Evolutionary conservation across 2,113 vertebrate genomes (phyloP), one percentile per base, ranked within the genome.

Genomic region (Colinus virginianus): DNA sequence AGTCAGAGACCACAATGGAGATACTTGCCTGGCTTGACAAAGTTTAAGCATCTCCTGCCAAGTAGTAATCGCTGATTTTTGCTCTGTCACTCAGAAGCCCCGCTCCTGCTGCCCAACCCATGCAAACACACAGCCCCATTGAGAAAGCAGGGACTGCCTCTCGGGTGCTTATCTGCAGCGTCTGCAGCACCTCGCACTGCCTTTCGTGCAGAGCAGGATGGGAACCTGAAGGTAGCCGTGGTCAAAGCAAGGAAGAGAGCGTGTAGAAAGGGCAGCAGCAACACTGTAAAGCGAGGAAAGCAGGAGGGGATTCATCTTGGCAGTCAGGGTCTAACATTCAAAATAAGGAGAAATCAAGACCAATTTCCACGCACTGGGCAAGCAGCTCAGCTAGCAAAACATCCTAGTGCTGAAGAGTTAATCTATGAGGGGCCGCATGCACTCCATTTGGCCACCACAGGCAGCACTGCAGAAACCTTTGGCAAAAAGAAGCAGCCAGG

Each of bases 1-100:
- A 97, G 88, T 93, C 93, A 95, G 74, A 91, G 64, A 88, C 96
- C 94, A 92, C 89, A 88, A 78, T 74, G 90, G 80, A 84, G 78
- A 92, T 68, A n/a, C 90, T 95, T 88, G 85, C 94, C 70, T 85
- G 34, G 79, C 89, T 68, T 88, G 79, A 95, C 75, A 78, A 55
- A 78, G 93, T 93, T 76, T 68, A 53, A 61, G 19, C 55, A 53
- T 69, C 78, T 93, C 78, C 90, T 63, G 88, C 90, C 95, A 95
- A 93, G 56, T 5, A 69, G 64, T 77, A 92, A 94, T 80, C 20
- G 21, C 86, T 84, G 61, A 90, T 69, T 91, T 76, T 78, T 89
- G 90, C 86, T 85, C 87, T 84, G 86, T 96, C 91, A 82, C 74
- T 88, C 88, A 15, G 25, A 42, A 88, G 25, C 38, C 55, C 72